Conservation (phyloP, 2,797 vertebrate species). For the Megalops cyprinoides region DNA sequence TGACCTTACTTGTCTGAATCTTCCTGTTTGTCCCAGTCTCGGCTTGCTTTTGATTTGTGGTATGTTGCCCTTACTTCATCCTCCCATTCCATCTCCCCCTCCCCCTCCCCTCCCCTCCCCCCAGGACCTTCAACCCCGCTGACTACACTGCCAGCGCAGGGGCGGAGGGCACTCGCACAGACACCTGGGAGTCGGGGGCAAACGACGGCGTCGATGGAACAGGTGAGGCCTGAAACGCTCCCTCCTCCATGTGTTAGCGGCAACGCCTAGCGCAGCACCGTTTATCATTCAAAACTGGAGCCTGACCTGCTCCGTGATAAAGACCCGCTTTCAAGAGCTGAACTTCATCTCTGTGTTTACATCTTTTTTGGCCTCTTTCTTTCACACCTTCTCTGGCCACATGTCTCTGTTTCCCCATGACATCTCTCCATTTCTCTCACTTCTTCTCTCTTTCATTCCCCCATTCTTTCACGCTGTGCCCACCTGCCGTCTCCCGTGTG, state of each 20-base stretch:
- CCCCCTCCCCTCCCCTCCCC: not conserved
- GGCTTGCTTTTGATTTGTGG: not conserved
- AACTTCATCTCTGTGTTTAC: not conserved
- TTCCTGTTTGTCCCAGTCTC: not conserved
- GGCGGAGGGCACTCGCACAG: slow-evolving; percentile 76
- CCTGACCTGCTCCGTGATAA: too few relatives aligned
- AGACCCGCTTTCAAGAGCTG: too few relatives aligned
- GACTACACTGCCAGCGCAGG: slow-evolving; percentile 79
- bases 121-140: slow-evolving; percentile 92
- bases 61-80: not conserved
- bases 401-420: not conserved
- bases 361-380: not conserved
- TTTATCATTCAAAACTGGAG: not conserved
- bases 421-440: not conserved
- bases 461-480: not conserved
- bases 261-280: too few relatives aligned
- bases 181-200: slow-evolving; percentile 81
- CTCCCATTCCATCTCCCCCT: not conserved
- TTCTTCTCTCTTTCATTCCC: not conserved
- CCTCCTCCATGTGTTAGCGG: too few relatives aligned
- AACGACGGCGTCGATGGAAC: slow-evolving; percentile 81
- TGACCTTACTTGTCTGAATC: slow-evolving; percentile 43
- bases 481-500: not conserved
- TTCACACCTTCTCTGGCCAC: not conserved
- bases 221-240: slow-evolving; percentile 62